Evolutionary conservation across 2,113 vertebrate genomes (phyloP).

Genomic region (Podiceps cristatus): DNA sequence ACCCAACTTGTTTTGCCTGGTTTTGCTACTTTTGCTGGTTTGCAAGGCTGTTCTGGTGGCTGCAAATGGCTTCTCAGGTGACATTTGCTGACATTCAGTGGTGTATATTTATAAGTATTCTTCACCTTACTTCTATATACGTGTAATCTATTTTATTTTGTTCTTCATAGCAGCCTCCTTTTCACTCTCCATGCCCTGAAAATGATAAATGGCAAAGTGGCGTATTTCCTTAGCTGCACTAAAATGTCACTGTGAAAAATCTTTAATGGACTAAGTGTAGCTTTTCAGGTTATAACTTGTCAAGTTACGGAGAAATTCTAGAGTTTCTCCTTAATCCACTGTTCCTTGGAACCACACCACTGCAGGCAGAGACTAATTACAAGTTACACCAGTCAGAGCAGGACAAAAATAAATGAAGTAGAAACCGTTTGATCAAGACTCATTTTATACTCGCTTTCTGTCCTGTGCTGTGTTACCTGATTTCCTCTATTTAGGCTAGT

Average conservation of each 20-base stretch:
- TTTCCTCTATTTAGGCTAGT: constrained; percentile 2
- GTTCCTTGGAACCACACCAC: constrained; percentile 85
- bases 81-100: constrained; percentile 99
- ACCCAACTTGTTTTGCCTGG: constrained; percentile 87
- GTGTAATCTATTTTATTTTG: constrained; percentile 94
- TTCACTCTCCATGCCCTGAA: constrained; percentile 89
- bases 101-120: constrained; percentile 97
- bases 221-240: constrained; percentile 87
- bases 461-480: constrained; percentile 33
- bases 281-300: constrained; percentile 98
- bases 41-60: constrained; percentile 90
- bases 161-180: constrained; percentile 87
- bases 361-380: constrained; percentile 92
- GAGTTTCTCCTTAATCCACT: constrained; percentile 85
- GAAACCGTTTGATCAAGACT: constrained; percentile 84
- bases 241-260: constrained; percentile 98
- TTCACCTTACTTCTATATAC: constrained; percentile 89
- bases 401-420: constrained; percentile 83
- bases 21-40: constrained; percentile 89
- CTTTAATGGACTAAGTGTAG: constrained; percentile 99
- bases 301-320: constrained; percentile 94
- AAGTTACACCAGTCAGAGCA: constrained; percentile 89
- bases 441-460: constrained; percentile 55
- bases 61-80: constrained; percentile 97
- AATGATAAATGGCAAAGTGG: constrained; percentile 95